Conservation (phyloP, 2,888 invertebrate species). For the Trissonchulus sp. region DNA sequence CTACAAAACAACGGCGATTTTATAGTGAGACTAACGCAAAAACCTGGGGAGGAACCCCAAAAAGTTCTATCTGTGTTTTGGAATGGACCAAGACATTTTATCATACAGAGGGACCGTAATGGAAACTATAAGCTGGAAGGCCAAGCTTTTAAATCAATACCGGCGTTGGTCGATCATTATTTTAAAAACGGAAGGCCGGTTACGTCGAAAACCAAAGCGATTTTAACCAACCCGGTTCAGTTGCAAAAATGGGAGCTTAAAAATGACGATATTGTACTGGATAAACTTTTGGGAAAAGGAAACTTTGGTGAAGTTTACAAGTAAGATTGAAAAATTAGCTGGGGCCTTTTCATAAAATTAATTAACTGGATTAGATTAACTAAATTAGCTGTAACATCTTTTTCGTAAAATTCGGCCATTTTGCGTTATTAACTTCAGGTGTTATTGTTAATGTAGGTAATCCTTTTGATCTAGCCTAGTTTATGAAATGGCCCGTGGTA, state of each 20-base stretch:
- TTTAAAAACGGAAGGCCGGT: neutral
- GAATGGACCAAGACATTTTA: neutral
- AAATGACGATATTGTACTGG: neutral
- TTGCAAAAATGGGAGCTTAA: neutral
- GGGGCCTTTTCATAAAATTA: no score
- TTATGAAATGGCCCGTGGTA: no score
- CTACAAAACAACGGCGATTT: neutral
- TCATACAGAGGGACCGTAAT: neutral
- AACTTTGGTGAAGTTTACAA: conserved; percentile 1
- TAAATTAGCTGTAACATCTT: no score
- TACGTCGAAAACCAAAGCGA: neutral
- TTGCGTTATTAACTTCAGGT: no score
- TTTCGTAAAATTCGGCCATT: no score
- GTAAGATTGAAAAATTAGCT: no score
- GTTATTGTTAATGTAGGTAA: no score
- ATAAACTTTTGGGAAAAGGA: neutral
- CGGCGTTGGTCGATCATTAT: neutral
- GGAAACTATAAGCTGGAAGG: neutral
- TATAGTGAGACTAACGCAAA: neutral
- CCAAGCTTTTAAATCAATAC: neutral
- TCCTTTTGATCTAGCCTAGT: no score
- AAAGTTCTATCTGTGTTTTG: neutral
- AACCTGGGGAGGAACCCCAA: neutral
- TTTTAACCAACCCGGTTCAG: neutral
- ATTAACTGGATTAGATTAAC: no score